These are phyloP conservation scores for Dendrocopos noguchii DNA, from an alignment of 2,113 vertebrate genomes.

Conservation along the genomic window DNA sequence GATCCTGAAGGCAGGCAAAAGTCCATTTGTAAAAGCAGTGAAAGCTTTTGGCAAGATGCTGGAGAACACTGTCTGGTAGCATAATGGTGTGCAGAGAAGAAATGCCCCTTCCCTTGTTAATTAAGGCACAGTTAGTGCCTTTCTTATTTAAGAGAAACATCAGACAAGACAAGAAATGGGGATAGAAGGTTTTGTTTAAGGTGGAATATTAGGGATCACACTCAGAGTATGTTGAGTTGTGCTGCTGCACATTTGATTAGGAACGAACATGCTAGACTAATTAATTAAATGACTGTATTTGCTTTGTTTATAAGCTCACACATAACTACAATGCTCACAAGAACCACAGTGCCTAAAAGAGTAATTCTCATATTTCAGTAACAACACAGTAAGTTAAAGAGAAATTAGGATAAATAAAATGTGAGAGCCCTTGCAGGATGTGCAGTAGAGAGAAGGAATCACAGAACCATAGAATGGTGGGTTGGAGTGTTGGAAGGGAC, in stretches of 20 bases:
- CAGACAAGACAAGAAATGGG: not conserved
- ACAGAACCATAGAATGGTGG: too few relatives aligned
- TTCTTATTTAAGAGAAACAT: not conserved
- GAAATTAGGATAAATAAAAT: not conserved
- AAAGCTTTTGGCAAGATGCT: not conserved
- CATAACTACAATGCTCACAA: not conserved
- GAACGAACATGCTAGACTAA: not conserved
- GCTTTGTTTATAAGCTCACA: not conserved
- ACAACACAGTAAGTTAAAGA: not conserved
- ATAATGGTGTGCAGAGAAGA: not conserved
- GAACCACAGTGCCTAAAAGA: not conserved
- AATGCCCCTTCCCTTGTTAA: not conserved
- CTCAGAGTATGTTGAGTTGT: fast-evolving
- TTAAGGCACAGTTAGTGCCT: not conserved
- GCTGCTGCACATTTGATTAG: not conserved
- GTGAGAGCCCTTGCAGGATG: not conserved
- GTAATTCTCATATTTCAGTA: constrained; percentile 5
- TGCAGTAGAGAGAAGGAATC: not conserved
- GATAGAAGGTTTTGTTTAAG: not conserved
- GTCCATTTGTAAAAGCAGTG: not conserved
- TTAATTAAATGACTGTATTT: not conserved
- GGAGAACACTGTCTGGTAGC: not conserved
- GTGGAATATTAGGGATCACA: not conserved
- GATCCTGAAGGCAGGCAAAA: not conserved
- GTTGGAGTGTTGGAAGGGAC: too few relatives aligned